These are phyloP conservation scores for Pipistrellus nathusii DNA, from an alignment of 2,797 vertebrate species.

Conservation along the genomic window DNA sequence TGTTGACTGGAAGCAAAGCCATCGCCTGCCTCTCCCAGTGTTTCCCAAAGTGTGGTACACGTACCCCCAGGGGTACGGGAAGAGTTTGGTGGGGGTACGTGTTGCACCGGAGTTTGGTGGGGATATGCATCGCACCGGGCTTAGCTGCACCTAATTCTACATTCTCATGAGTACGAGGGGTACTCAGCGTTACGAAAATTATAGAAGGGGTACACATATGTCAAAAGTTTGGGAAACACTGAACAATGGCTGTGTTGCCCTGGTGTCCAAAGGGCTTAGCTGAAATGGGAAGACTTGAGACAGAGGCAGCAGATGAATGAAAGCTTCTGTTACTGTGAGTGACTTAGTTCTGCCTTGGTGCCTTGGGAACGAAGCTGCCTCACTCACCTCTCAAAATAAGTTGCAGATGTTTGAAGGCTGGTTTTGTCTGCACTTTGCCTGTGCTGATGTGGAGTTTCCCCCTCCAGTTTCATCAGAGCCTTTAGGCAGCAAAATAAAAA, in stretches of 20 bases:
- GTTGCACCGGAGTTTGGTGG: too few species aligned
- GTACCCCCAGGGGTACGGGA: too few species aligned
- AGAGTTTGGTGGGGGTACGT: too few species aligned
- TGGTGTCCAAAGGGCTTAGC: background rate
- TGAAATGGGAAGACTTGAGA: constrained; percentile 14
- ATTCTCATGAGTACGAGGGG: too few species aligned
- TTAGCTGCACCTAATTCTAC: too few species aligned
- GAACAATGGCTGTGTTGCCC: background rate
- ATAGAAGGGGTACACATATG: too few species aligned
- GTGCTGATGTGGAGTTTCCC: background rate
- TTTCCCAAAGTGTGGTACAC: too few species aligned
- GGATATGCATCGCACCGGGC: too few species aligned
- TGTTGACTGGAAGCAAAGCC: constrained; percentile 15
- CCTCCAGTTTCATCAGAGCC: constrained; percentile 29
- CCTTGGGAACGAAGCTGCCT: background rate
- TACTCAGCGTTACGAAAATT: too few species aligned
- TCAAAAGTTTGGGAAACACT: too few species aligned
- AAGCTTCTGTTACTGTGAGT: background rate
- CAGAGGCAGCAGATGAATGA: background rate
- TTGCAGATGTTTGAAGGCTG: background rate
- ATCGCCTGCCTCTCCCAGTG: background rate
- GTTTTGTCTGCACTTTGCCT: constrained; percentile 31
- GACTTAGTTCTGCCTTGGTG: background rate
- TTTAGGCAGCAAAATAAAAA: constrained; percentile 30
- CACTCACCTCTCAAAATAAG: background rate